Evolutionary conservation across 2,113 vertebrate species (phyloP).

Genomic region (Hystrix brachyura): DNA sequence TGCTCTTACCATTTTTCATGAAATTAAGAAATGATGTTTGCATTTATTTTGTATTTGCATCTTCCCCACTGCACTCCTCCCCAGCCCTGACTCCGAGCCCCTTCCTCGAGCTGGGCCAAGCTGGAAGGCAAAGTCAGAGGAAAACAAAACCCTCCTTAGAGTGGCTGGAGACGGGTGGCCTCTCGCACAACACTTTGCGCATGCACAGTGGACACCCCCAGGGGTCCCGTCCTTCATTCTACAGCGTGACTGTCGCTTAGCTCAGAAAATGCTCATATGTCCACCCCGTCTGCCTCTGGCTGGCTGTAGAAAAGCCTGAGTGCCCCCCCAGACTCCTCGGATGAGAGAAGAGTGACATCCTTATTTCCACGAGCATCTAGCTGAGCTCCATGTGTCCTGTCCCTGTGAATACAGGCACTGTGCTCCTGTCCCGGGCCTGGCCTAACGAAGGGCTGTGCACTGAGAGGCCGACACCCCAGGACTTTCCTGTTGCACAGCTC

Average conservation of each 20-base stretch:
- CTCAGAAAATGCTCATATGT: not conserved
- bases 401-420: fast-evolving
- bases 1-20: not conserved
- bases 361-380: not conserved
- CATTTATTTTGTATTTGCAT: not conserved
- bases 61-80: not conserved
- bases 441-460: too few species aligned
- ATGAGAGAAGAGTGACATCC: too few species aligned
- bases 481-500: not conserved
- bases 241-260: not conserved
- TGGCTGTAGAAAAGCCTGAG: not conserved
- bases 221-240: fast-evolving
- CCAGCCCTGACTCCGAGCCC: not conserved
- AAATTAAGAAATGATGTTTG: not conserved
- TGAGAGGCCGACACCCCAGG: fast-evolving
- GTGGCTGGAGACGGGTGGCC: not conserved
- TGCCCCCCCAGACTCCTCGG: not conserved
- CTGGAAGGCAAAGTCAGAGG: not conserved
- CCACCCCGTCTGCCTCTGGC: fast-evolving
- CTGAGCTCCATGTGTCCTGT: not conserved
- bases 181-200: fast-evolving
- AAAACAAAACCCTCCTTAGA: not conserved
- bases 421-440: not conserved
- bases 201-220: fast-evolving
- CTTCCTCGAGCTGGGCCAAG: too few species aligned